Conservation (phyloP, 1,140 invertebrate species). For the Mactra quadrangularis region DNA sequence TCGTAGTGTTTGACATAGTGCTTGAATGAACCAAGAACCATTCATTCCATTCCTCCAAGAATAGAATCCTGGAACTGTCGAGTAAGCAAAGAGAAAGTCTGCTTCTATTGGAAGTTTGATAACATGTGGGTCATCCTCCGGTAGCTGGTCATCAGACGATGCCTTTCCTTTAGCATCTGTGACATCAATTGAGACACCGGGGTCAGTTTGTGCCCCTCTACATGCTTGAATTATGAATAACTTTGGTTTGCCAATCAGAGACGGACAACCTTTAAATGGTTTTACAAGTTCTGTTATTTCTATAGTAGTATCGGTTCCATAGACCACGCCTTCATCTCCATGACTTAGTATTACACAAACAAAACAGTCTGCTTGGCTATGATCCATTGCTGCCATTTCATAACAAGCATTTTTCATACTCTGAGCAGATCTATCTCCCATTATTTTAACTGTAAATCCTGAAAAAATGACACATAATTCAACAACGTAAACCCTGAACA, state of each 20-base stretch:
- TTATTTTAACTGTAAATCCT: slow-evolving; percentile 23
- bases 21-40: slow-evolving; percentile 97
- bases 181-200: slow-evolving; percentile 43
- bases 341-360: slow-evolving; percentile 72
- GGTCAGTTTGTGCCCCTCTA: slow-evolving; percentile 67
- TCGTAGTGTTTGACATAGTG: slow-evolving; percentile 91
- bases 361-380: slow-evolving; percentile 61
- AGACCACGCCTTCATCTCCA: slow-evolving; percentile 71
- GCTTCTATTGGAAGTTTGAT: slow-evolving; percentile 91
- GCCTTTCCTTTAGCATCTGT: slow-evolving; percentile 10
- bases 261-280: slow-evolving; percentile 74
- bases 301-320: slow-evolving; percentile 71
- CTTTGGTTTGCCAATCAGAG: slow-evolving; percentile 77
- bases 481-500: neutral
- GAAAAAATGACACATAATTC: slow-evolving; percentile 15
- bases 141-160: neutral
- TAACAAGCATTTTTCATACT: slow-evolving; percentile 15
- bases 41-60: slow-evolving; percentile 96
- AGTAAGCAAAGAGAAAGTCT: slow-evolving; percentile 97
- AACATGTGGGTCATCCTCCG: neutral
- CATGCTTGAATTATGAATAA: slow-evolving; percentile 81
- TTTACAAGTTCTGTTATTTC: slow-evolving; percentile 70
- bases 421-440: slow-evolving; percentile 8
- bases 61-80: slow-evolving; percentile 95
- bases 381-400: slow-evolving; percentile 40